Base-by-base conservation (phyloP, 2,113 vertebrate genomes). In the Otis tarda region DNA sequence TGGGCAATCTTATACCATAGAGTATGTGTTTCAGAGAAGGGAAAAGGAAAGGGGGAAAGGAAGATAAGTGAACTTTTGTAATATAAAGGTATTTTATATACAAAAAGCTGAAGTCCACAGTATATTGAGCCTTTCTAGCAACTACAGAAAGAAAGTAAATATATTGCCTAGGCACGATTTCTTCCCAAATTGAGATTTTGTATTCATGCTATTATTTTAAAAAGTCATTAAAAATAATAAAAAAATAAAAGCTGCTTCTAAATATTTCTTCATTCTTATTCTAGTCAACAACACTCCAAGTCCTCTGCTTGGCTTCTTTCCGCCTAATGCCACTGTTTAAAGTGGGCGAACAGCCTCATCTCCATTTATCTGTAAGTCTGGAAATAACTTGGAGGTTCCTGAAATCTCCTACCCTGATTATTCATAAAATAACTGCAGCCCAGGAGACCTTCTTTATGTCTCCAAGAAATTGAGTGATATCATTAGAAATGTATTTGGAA, bases 401-500 rank as follows among this genome's bases (percentile, higher is more conserved):
- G 28, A 53, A 70, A 55, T 65, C 81, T 81, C 30, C 3, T 4
- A 25, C 43, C 19, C 14, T 3, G 6, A 64, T 87, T 41, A 80
- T 76, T 95, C 55, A 41, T 47, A 83, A 61, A 90, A 87, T 28
- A 83, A 21, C 14, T 64, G 16, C 57, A 89, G 5, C 19, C 15
- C 45, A 71, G 71, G 30, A 85, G 11, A 65, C 55, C 15, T 74
- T 82, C 28, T 31, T 67, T 53, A 63, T 80, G 15, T 47, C 39
- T 94, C 23, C 23, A 60, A 45, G 59, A 75, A 63, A 93, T 23
- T 12, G 18, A 89, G 5, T 90, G 39, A 71, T 94, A 89, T 64
- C 12, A 61, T 96, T 90, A 94, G 53, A 94, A 79, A 96, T 82
- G 80, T 75, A 80, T 97, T 83, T 79, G 41, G 35, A 97, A 95